Evolutionary conservation across 2,888 invertebrate genomes (phyloP).

Genomic region (Rhodophaea formosa): DNA sequence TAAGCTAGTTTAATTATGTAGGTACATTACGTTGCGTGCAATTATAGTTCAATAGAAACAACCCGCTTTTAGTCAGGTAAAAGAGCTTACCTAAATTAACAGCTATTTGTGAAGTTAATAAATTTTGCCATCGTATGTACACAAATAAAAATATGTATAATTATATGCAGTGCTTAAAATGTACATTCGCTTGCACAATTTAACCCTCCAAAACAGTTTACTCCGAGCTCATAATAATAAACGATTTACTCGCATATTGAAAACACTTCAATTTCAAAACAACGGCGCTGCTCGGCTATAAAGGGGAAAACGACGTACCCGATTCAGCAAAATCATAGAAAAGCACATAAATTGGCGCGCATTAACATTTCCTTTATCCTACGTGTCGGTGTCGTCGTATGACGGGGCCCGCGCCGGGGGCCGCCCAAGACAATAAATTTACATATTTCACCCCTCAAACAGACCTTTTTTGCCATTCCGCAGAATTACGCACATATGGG

Average conservation of each 20-base stretch:
- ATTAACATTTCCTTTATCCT: constrained; percentile 82
- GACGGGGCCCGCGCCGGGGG: constrained; percentile 69
- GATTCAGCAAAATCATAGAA: constrained; percentile 81
- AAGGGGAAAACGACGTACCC: constrained; percentile 67
- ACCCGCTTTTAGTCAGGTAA: too few relatives aligned
- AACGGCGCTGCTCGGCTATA: constrained; percentile 57
- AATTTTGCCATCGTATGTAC: too few relatives aligned
- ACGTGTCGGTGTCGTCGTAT: constrained; percentile 81
- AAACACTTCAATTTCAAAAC: constrained; percentile 58
- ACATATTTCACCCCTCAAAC: constrained; percentile 82
- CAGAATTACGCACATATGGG: constrained; percentile 82
- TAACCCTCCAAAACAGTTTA: neutral
- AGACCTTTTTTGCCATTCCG: constrained; percentile 81
- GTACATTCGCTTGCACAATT: neutral
- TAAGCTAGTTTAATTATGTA: too few relatives aligned
- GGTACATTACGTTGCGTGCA: too few relatives aligned
- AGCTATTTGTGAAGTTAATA: too few relatives aligned
- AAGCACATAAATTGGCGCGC: constrained; percentile 80
- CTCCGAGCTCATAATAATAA: constrained; percentile 1
- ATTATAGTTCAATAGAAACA: too few relatives aligned
- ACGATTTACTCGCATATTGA: constrained; percentile 13
- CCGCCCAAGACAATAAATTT: constrained; percentile 82
- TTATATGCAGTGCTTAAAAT: too few relatives aligned
- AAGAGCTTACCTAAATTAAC: too few relatives aligned
- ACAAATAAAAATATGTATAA: too few relatives aligned